Evolutionary conservation across 1,140 invertebrate species (phyloP).

Genomic region (Neodiprion virginianus): DNA sequence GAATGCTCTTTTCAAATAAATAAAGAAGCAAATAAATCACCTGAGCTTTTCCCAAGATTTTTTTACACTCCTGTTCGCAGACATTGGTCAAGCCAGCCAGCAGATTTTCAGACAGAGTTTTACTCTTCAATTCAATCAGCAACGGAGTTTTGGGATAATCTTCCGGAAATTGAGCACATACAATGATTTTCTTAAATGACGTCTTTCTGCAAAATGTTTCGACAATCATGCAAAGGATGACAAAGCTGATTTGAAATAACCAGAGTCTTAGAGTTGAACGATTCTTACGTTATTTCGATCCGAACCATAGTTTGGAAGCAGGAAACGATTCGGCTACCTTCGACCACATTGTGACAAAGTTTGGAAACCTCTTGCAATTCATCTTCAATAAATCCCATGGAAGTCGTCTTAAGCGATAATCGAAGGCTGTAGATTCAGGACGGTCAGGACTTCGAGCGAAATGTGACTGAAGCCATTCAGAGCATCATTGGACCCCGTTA

Average conservation of each 20-base stretch:
- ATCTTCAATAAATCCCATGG: conserved; percentile 70
- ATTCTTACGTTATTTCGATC: conserved; percentile 70
- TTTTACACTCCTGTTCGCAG: conserved; percentile 72
- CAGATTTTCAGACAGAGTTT: conserved; percentile 71
- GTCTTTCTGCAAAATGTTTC: conserved; percentile 60
- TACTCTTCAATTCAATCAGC: conserved; percentile 78
- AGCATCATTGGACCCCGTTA: too few species aligned
- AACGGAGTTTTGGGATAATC: conserved; percentile 67
- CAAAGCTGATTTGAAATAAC: conserved; percentile 1
- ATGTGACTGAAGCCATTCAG: too few species aligned
- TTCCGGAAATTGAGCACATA: conserved; percentile 72
- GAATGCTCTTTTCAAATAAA: conserved; percentile 30
- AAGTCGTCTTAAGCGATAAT: conserved; percentile 3
- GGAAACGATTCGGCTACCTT: conserved; percentile 70
- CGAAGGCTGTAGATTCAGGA: too few species aligned
- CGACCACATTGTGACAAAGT: conserved; percentile 68
- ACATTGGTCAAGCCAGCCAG: conserved; percentile 68
- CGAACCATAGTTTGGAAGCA: conserved; percentile 72
- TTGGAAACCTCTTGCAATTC: conserved; percentile 71
- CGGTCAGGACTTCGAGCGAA: too few species aligned
- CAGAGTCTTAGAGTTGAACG: conserved; percentile 5
- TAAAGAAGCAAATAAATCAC: conserved; percentile 36
- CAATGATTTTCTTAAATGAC: conserved; percentile 68
- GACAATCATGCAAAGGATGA: neutral
- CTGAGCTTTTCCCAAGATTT: conserved; percentile 67